Base-by-base conservation (phyloP, 2,113 vertebrate genomes). In the Brachyhypopomus occidentalis region DNA sequence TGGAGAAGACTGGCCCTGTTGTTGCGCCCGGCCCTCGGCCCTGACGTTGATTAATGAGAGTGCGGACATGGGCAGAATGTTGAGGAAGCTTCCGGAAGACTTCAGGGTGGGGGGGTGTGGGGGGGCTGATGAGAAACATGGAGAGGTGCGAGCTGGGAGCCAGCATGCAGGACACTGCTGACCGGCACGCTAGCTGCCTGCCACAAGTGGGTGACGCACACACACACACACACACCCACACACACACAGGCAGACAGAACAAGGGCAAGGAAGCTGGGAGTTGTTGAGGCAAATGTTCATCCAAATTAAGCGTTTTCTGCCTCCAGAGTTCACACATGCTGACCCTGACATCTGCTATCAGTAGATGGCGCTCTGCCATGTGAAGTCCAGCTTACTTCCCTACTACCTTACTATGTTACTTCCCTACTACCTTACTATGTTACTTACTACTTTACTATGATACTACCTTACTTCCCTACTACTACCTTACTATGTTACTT, bases 21-120 rank as follows among this genome's bases (percentile, higher is more conserved):
- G 93, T 91, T 87, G 89, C 88, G 89, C 90, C 83, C 38, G 64
- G 79, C 83, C 92, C 91, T 82, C 73, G 72, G 72, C 83, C 91
- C 88, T 96, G 95, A 96, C 94, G 89, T 95, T 96, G 95, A 96
- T 96, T 96, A 96, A 96, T 95, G 95, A 96, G 94, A 92, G 91
- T 92, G 94, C 89, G 89, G 93, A 95, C 94, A 94, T 93, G 93
- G 94, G 91, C 91, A 94, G 95, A 96, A 95, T 96, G 90, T 90
- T 91, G 88, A 89, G 92, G 93, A 93, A 91, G 92, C 88, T 91
- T 88, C 87, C 86, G 78, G 92, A 93, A 92, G 93, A 93, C 92
- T 94, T 88, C 83, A 88, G 92, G 45, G 45, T 14, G 45, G 92
- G 94, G 91, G 91, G 92, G 92, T 91, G 90, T 84, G 76, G 72